These are phyloP conservation scores for Pristiophorus japonicus DNA, from an alignment of 2,113 vertebrate species.

Conservation along the genomic window DNA sequence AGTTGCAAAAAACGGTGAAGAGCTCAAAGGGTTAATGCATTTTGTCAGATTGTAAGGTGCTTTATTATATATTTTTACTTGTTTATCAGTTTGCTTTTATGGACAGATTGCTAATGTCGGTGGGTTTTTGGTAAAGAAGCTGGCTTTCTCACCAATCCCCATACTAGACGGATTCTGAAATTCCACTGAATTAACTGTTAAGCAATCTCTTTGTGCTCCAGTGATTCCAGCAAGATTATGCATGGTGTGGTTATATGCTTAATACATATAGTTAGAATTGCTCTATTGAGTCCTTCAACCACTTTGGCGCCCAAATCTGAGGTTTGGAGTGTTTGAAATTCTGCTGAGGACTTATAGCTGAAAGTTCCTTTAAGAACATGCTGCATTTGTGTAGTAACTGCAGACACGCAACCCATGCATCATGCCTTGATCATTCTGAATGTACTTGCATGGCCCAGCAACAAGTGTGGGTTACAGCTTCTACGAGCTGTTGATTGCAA, in stretches of 20 bases:
- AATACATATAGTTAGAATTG: background rate
- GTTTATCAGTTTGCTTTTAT: background rate
- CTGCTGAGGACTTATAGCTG: background rate
- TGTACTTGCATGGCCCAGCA: background rate
- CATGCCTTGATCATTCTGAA: background rate
- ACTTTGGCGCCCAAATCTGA: background rate
- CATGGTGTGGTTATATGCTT: too few relatives aligned
- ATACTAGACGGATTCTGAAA: background rate
- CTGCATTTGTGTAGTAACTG: background rate
- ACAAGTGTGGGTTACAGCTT: background rate
- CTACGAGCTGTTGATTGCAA: background rate
- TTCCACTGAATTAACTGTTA: background rate
- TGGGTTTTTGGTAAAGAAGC: background rate
- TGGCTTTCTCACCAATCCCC: background rate
- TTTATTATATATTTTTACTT: background rate
- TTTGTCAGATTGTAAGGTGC: background rate
- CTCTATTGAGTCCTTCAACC: background rate
- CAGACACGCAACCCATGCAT: background rate
- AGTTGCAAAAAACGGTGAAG: background rate
- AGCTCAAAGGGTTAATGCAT: background rate
- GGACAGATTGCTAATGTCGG: too few relatives aligned
- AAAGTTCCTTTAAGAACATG: background rate
- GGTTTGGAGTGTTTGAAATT: background rate
- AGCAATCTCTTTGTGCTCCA: background rate
- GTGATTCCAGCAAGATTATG: background rate